These are phyloP conservation scores for Drosophila anceps DNA, from an alignment of 2,888 invertebrate genomes.

Conservation along the genomic window DNA sequence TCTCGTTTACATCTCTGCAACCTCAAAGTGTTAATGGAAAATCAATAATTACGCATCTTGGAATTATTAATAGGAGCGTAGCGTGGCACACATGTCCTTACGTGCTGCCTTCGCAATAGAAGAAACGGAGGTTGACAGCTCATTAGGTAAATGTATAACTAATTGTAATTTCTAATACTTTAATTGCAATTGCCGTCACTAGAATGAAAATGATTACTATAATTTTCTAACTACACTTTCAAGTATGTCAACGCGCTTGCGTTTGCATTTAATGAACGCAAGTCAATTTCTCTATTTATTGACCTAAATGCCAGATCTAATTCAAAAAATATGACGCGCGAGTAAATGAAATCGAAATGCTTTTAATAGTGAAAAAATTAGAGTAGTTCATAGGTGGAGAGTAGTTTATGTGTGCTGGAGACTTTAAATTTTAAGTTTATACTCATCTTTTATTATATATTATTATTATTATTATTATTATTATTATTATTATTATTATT, in stretches of 20 bases:
- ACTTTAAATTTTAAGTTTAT: too few relatives aligned
- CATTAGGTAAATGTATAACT: slow-evolving; percentile 23
- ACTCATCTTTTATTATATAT: too few relatives aligned
- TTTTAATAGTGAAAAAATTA: too few relatives aligned
- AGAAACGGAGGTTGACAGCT: slow-evolving; percentile 10
- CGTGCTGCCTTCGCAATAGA: slow-evolving; percentile 4
- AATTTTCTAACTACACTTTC: background rate
- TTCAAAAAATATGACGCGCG: too few relatives aligned
- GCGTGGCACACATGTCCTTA: slow-evolving; percentile 20
- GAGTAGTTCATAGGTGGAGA: too few relatives aligned
- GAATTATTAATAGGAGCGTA: slow-evolving; percentile 74
- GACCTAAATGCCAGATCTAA: too few relatives aligned
- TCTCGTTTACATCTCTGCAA: slow-evolving; percentile 41
- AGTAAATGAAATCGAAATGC: too few relatives aligned
- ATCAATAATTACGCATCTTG: slow-evolving; percentile 84
- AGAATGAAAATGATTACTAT: background rate
- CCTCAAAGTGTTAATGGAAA: slow-evolving; percentile 77
- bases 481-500: too few relatives aligned
- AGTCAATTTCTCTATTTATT: background rate
- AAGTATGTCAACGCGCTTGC: background rate
- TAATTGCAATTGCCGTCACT: background rate
- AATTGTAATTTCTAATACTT: slow-evolving; percentile 30
- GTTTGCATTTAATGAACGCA: background rate
- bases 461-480: too few relatives aligned
- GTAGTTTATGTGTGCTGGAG: too few relatives aligned